Evolutionary conservation across 1,140 invertebrate species (phyloP), one percentile per base, ranked within the genome.

Genomic region (Bombus impatiens): DNA sequence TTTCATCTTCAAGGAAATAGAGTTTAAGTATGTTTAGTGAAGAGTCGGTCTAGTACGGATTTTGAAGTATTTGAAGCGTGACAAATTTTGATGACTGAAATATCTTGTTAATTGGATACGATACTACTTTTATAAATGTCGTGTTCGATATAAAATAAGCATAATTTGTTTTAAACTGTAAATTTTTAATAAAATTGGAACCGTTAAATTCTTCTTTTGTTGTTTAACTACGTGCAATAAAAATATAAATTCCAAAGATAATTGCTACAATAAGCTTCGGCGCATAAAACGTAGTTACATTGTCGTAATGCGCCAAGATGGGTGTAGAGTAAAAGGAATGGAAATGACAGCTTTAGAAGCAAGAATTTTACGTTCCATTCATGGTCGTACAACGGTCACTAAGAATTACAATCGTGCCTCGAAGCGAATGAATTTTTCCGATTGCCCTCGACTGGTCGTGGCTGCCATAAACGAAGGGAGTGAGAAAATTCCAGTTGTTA

Each of bases 371-470:
- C 44, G 25, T 32, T 71, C 40, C 78, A 71, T 81, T 81, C 44
- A 53, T 32, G 40, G 44, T 47, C 2, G 37, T 32, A 37, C 15
- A 13, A 8, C 32, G 35, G 2, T 32, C 5, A 35, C 28, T 71
- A 3, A 47, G 28, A 32, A 13, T 53, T n/a, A 47, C 35, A 37
- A 59, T 71, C 35, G 15, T 68, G 47, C 1, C 32, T 22, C 35
- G 42, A n/a, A 47, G 8, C 28, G n/a, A 65, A 82, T 82, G n/a
- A 82, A 82, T 82, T 44, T 75, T 75, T 82, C 75, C 65, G 5
- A 10, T 28, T 37, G n/a, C 8, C n/a, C 37, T 75, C 71, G 53
- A 12, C 6, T 37, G 70, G 8, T 53, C 47, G 18, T 53, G 5
- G 47, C 28, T 12, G 59, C 3, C 4, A 62, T n/a, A 25, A 53